Conservation (phyloP, 2,113 vertebrate genomes). For the Felis chaus region DNA sequence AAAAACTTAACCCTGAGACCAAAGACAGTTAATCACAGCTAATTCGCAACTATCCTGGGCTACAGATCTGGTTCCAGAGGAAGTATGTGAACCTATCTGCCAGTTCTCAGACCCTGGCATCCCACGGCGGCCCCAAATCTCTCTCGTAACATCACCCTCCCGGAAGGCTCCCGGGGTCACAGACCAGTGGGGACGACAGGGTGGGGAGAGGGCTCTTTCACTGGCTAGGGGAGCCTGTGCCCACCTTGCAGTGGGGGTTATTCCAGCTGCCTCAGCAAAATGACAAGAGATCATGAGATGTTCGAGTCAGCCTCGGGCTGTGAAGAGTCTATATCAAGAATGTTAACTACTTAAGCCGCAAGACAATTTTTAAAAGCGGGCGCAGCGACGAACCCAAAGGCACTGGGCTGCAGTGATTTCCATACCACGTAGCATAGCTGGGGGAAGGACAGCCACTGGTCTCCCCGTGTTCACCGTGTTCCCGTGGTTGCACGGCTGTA, state of each 20-base stretch:
- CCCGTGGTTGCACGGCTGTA: neutral
- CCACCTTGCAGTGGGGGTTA: neutral
- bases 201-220: rapidly evolving
- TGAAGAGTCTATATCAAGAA: neutral
- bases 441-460: no score
- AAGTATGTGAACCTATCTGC: rapidly evolving
- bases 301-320: rapidly evolving
- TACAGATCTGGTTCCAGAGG: rapidly evolving
- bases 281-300: neutral
- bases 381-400: rapidly evolving
- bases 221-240: neutral
- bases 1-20: neutral
- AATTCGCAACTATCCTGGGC: neutral
- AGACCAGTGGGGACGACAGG: neutral
- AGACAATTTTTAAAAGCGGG: rapidly evolving
- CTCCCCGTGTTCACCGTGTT: neutral
- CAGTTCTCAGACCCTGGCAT: no score
- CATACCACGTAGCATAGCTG: rapidly evolving
- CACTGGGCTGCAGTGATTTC: rapidly evolving
- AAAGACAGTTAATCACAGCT: neutral
- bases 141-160: rapidly evolving
- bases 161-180: neutral
- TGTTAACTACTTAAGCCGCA: neutral
- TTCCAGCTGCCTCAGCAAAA: neutral
- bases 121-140: rapidly evolving